A percentile compares a stretch with the other conserved stretches of the same genome.
Evolutionary conservation across 1,140 invertebrate species (phyloP).

Genomic region (Trachymyrmex cornetzi): DNA sequence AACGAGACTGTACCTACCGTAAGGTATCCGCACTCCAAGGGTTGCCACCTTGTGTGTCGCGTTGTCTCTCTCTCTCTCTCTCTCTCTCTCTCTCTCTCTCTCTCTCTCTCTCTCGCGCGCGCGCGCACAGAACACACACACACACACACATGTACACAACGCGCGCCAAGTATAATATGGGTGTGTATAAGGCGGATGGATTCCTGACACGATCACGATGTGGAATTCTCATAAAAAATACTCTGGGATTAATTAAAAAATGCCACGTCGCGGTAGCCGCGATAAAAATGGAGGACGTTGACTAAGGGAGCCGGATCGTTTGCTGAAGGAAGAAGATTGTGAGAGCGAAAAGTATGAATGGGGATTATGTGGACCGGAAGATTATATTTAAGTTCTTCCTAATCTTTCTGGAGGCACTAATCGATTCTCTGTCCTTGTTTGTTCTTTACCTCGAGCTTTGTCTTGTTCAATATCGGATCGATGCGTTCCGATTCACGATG

Average conservation of each 20-base stretch:
- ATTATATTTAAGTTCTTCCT: conserved; percentile 78
- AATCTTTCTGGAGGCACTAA: conserved; percentile 73
- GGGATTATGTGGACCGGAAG: conserved; percentile 71
- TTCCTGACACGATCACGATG: conserved; percentile 74
- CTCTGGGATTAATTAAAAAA: conserved; percentile 83
- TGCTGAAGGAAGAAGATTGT: conserved; percentile 50
- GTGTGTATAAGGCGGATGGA: conserved; percentile 42
- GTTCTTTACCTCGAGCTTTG: not conserved
- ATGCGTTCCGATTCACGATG: not conserved
- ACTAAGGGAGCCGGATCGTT: conserved; percentile 37
- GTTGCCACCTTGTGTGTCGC: conserved; percentile 25
- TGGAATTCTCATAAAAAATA: conserved; percentile 82
- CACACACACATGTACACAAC: not conserved
- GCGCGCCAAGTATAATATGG: not conserved
- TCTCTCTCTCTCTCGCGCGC: no score
- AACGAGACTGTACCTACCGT: conserved; percentile 68
- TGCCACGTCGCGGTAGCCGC: conserved; percentile 73
- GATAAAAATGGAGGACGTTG: conserved; percentile 61
- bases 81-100: not conserved
- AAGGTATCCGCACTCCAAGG: conserved; percentile 58
- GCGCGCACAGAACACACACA: not conserved
- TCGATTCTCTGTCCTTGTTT: conserved; percentile 63
- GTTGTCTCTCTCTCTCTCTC: not conserved
- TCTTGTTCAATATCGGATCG: no score
- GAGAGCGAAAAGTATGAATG: conserved; percentile 35